A percentile compares a stretch with the other conserved stretches of the same genome.
phyloP scores from a whole-genome alignment of 2,113 vertebrate genomes.

The Nothobranchius furzeri region DNA sequence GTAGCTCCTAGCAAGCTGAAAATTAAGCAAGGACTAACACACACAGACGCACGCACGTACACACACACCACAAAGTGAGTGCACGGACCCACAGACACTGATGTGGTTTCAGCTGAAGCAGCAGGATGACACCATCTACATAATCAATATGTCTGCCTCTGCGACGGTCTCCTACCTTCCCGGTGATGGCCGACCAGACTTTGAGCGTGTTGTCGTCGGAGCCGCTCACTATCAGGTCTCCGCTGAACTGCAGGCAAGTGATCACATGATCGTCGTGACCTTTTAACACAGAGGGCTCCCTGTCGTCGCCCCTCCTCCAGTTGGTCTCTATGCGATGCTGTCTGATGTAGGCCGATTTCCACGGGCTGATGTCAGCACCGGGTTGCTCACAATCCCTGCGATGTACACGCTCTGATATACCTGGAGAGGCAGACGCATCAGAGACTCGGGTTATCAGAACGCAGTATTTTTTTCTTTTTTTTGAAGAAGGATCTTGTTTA shows the following conservation, averaged over 20 bases:
- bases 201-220: slow-evolving; percentile 98
- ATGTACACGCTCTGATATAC: slow-evolving; percentile 88
- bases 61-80: too few relatives aligned
- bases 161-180: slow-evolving; percentile 81
- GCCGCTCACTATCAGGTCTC: slow-evolving; percentile 94
- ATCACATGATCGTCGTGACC: slow-evolving; percentile 97
- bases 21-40: too few relatives aligned
- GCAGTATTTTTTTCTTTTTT: too few relatives aligned
- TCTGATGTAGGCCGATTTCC: slow-evolving; percentile 95
- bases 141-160: slow-evolving; percentile 1
- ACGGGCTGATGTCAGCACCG: slow-evolving; percentile 86
- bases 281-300: slow-evolving; percentile 93
- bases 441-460: too few relatives aligned
- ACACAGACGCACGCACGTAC: too few relatives aligned
- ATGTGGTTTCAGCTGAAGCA: too few relatives aligned
- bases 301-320: slow-evolving; percentile 92
- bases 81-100: too few relatives aligned
- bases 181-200: slow-evolving; percentile 95
- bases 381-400: slow-evolving; percentile 88
- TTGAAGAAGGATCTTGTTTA: too few relatives aligned
- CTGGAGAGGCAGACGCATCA: slow-evolving; percentile 58
- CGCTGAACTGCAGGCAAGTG: slow-evolving; percentile 96
- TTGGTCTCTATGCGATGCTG: slow-evolving; percentile 96
- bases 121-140: too few relatives aligned
- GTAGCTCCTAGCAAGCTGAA: too few relatives aligned